phyloP scores from a whole-genome alignment of 2,888 invertebrate genomes.

The Spodoptera littoralis region DNA sequence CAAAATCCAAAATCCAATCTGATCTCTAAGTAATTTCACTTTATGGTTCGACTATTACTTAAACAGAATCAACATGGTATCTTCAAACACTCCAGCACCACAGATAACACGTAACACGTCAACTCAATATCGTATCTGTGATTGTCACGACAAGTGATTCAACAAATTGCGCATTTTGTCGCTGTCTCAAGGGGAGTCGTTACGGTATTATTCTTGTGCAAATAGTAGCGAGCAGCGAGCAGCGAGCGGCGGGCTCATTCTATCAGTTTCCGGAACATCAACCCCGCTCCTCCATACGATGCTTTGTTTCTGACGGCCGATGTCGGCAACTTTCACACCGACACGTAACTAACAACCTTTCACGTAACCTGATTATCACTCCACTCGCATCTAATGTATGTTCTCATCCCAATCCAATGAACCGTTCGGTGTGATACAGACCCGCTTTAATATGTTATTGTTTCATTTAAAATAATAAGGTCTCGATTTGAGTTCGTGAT shows the following conservation, averaged over 20 bases:
- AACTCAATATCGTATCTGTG: constrained; percentile 53
- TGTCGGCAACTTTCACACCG: constrained; percentile 61
- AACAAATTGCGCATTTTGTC: constrained; percentile 72
- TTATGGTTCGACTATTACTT: background rate
- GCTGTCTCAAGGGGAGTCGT: constrained; percentile 61
- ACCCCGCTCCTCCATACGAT: constrained; percentile 57
- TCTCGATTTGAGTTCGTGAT: constrained; percentile 48
- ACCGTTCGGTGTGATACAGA: constrained; percentile 46
- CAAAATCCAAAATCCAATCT: too few species aligned
- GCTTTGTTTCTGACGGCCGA: constrained; percentile 69
- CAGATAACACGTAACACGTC: constrained; percentile 40
- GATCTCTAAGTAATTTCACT: background rate
- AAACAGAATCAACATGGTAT: background rate
- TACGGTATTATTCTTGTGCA: constrained; percentile 65
- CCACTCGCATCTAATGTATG: constrained; percentile 28
- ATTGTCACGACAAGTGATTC: constrained; percentile 63
- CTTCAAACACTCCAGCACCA: constrained; percentile 31
- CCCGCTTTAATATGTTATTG: constrained; percentile 33
- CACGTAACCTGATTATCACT: constrained; percentile 34
- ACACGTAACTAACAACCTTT: constrained; percentile 35
- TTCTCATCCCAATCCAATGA: constrained; percentile 27
- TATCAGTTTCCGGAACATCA: constrained; percentile 77
- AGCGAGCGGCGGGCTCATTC: constrained; percentile 60
- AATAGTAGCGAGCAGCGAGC: constrained; percentile 65
- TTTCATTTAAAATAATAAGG: constrained; percentile 48